Evolutionary conservation across 23 tunicate species (phyloP).

Genomic region (Styela clava): DNA sequence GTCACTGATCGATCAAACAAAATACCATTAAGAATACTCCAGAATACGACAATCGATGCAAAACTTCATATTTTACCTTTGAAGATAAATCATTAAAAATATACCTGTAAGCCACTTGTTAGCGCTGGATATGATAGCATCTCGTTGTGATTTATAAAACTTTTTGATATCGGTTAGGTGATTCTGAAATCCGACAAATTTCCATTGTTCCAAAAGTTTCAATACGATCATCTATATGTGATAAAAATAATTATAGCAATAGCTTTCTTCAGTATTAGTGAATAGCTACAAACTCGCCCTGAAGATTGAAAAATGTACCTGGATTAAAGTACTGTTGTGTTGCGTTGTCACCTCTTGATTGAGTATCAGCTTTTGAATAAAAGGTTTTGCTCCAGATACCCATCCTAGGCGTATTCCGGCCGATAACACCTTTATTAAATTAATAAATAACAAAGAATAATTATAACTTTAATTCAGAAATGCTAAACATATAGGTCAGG

Average conservation of each 20-base stretch:
- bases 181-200: slow-evolving; percentile 61
- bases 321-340: slow-evolving; percentile 73
- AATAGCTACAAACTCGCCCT: background rate
- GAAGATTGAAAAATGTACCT: slow-evolving; percentile 23
- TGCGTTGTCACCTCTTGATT: slow-evolving; percentile 69
- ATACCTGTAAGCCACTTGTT: slow-evolving; percentile 61
- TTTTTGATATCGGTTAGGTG: slow-evolving; percentile 43
- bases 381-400: slow-evolving; percentile 79
- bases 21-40: no score
- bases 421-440: slow-evolving; percentile 89
- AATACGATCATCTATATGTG: slow-evolving; percentile 36
- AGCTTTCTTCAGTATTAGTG: background rate
- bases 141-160: slow-evolving; percentile 72
- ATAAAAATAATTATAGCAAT: background rate
- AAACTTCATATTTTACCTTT: no score
- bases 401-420: slow-evolving; percentile 91
- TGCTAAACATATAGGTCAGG: background rate
- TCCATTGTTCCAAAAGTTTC: slow-evolving; percentile 67
- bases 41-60: no score
- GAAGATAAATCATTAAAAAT: no score
- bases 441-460: background rate
- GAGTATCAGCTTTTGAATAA: slow-evolving; percentile 53
- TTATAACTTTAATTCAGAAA: background rate
- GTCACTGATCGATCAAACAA: no score
- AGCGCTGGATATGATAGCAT: slow-evolving; percentile 31